Conservation (phyloP, 2,113 vertebrate genomes). For the Laterallus jamaicensis region DNA sequence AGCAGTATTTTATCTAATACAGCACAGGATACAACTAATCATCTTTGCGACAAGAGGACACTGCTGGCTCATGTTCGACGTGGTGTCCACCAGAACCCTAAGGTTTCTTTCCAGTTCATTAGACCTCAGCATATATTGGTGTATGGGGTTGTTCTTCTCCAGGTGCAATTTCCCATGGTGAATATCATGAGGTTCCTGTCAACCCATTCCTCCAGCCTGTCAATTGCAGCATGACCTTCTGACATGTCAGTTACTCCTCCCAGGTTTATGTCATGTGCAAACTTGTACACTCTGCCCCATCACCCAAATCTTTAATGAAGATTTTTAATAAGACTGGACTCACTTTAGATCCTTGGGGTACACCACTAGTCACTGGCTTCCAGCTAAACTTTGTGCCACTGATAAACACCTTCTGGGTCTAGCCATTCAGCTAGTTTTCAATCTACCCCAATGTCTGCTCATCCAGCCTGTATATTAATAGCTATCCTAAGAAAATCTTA, state of each 20-base stretch:
- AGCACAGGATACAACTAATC: not conserved
- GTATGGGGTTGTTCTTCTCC: not conserved
- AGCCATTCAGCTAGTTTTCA: not conserved
- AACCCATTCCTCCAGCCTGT: not conserved
- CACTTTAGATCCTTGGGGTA: not conserved
- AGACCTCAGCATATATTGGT: too few species aligned
- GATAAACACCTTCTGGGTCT: not conserved
- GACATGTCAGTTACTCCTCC: not conserved
- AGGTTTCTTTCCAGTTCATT: not conserved
- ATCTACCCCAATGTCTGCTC: not conserved
- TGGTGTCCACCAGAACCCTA: not conserved
- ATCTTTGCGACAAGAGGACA: not conserved
- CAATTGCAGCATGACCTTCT: not conserved
- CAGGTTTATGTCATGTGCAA: not conserved
- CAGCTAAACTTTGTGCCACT: not conserved
- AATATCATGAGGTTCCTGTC: not conserved
- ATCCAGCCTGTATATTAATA: not conserved
- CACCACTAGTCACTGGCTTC: not conserved
- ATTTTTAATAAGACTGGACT: not conserved
- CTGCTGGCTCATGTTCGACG: not conserved
- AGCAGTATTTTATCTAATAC: not conserved
- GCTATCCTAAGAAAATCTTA: not conserved
- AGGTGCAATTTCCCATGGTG: not conserved
- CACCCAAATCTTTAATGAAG: not conserved
- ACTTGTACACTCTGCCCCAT: not conserved